Base-by-base conservation (phyloP, 2,888 invertebrate genomes). In the Malthinus flaveolus region DNA sequence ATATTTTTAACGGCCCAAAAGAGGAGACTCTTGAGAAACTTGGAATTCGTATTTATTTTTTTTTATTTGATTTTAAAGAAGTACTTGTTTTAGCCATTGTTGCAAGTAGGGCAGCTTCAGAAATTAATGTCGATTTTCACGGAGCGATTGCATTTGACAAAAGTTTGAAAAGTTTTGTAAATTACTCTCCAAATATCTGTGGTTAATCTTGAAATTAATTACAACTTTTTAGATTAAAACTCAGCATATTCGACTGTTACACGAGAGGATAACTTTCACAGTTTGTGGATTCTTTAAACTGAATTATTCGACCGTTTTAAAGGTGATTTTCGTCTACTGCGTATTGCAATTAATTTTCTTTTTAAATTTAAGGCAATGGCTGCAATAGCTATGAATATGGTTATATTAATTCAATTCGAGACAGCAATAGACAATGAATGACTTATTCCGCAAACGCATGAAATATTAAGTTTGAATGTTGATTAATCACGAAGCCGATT, bases 351-450 rank as follows among this genome's bases (percentile, higher is more conserved):
- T 15, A 13, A 36, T 34, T 49, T 44, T 56, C 5, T 23, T 23
- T 23, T 23, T 23, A 3, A 23, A 34, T 63, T 59, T 1, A 61
- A 79, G 80, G 76, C 79, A 33, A 69, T 74, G 39, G 78, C 78
- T 5, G 76, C 78, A 10, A 73, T 78, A 10, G 75, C 78, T n/a
- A 78, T 78, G 56, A 80, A 79, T 59, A 71, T 79, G 11, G 77
- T 79, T 7, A 77, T 79, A 42, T 66, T 79, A 0, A 68, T 78
- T 15, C 79, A 79, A 62, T 78, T 79, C 57, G 46, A 57, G 12
- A 15, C 31, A 0, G 35, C 37, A 10, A 44, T 44, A 1, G 50
- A n/a, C 13, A 2, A 3, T 12, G 9, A 13, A n/a, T 4, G 23
- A 23, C n/a, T 23, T 23, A 5, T 2, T 23, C 23, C 23, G 23